A percentile compares a stretch with the other conserved stretches of the same genome.
These are phyloP conservation scores for Cossypha heuglini DNA, from an alignment of 2,797 vertebrate genomes.

Conservation along the genomic window DNA sequence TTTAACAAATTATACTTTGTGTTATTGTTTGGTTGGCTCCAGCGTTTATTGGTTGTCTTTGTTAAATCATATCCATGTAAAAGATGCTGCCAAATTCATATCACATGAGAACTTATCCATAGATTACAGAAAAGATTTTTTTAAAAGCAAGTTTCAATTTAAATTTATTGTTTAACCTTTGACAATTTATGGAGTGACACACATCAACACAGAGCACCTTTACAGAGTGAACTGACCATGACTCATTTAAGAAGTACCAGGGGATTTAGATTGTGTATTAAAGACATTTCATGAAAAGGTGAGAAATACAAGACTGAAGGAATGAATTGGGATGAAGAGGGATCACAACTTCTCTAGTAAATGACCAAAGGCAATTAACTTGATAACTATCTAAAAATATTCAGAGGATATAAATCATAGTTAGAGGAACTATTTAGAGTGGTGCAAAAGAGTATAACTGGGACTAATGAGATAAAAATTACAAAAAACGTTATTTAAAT, in stretches of 20 bases:
- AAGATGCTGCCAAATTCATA: background rate
- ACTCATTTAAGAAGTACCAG: background rate
- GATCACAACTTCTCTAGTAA: background rate
- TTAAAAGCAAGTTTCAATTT: background rate
- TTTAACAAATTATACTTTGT: background rate
- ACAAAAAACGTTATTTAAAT: slow-evolving; percentile 11
- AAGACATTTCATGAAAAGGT: background rate
- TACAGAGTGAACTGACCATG: background rate
- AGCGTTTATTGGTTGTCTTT: background rate
- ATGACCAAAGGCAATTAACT: background rate
- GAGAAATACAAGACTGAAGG: background rate
- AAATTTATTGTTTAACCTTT: background rate
- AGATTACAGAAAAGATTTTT: background rate
- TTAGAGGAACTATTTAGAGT: background rate
- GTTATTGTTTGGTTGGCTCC: background rate
- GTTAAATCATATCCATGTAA: background rate
- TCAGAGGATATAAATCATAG: background rate
- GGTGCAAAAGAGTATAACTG: background rate
- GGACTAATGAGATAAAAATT: slow-evolving; percentile 20
- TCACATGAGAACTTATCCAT: background rate
- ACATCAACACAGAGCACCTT: background rate
- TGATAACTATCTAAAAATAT: slow-evolving; percentile 23
- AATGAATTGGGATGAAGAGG: background rate
- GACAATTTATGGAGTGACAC: background rate
- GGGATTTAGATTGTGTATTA: background rate